Conservation (phyloP, 23 tunicate species). For the Clavelina lepadiformis region DNA sequence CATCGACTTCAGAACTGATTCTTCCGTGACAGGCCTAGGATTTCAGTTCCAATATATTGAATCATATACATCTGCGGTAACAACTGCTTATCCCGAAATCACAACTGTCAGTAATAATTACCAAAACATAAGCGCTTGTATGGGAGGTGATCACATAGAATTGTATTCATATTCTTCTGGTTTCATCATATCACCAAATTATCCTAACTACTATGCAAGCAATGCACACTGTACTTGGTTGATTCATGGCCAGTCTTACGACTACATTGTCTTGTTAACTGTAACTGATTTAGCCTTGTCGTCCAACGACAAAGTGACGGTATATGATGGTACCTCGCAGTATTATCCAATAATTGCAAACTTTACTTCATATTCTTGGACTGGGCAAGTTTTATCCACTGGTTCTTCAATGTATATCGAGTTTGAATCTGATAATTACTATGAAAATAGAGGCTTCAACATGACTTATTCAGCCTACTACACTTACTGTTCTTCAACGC, state of each 20-base stretch:
- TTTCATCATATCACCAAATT: constrained; percentile 29
- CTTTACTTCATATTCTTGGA: neutral
- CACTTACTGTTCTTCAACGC: neutral
- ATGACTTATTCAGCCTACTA: neutral
- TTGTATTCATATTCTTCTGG: constrained; percentile 15
- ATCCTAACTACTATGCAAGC: constrained; percentile 16
- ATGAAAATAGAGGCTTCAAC: neutral
- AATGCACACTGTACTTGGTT: constrained; percentile 18
- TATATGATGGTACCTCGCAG: constrained; percentile 18
- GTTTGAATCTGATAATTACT: neutral
- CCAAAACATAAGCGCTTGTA: too few relatives aligned
- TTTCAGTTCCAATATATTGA: too few relatives aligned
- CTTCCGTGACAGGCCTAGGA: too few relatives aligned
- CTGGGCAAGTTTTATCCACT: neutral
- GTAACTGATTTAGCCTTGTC: neutral
- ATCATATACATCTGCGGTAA: too few relatives aligned
- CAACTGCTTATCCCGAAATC: too few relatives aligned
- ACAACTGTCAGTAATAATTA: too few relatives aligned
- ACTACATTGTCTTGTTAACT: constrained; percentile 2
- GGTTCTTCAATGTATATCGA: neutral
- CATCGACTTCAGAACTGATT: too few relatives aligned
- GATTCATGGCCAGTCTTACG: constrained; percentile 1
- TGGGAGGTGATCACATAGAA: neutral
- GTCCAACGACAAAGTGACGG: constrained; percentile 10
- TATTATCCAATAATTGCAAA: neutral